Conservation (phyloP, 2,797 vertebrate species). For the Myoxocephalus aenaeus region DNA sequence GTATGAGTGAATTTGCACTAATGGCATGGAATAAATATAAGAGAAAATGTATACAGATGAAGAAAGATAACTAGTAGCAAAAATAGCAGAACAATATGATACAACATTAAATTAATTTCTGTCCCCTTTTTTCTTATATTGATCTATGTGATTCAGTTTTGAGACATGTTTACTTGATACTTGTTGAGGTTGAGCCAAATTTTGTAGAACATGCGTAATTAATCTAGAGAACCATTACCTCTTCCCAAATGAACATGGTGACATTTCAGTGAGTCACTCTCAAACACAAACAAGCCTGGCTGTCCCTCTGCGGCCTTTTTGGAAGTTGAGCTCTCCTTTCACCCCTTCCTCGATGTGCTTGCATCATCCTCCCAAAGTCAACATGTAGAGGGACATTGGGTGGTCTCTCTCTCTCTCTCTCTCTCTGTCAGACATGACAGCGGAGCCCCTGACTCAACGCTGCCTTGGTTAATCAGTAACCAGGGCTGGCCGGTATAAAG, state of each 20-base stretch:
- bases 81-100: not conserved
- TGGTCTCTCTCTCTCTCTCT: constrained; percentile 25
- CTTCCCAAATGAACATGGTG: constrained; percentile 38
- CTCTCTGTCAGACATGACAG: constrained; percentile 61
- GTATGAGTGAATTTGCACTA: not conserved
- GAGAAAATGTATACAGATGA: not conserved
- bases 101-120: not conserved
- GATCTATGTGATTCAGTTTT: constrained; percentile 4
- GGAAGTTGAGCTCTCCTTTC: constrained; percentile 27
- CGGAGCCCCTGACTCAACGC: constrained; percentile 65
- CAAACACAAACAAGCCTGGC: constrained; percentile 36
- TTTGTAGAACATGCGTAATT: constrained; percentile 21
- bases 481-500: constrained; percentile 57
- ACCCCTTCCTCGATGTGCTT: constrained; percentile 44
- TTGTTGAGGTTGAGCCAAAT: constrained; percentile 26
- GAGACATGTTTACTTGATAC: constrained; percentile 9
- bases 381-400: constrained; percentile 54
- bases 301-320: constrained; percentile 20
- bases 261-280: constrained; percentile 51
- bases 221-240: not conserved
- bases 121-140: not conserved
- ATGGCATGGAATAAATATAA: not conserved
- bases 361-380: constrained; percentile 60
- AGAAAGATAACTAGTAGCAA: not conserved
- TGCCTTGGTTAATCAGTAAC: constrained; percentile 77